Base-by-base conservation (phyloP, 2,797 vertebrate species). In the Melanotaenia maccullochi region DNA sequence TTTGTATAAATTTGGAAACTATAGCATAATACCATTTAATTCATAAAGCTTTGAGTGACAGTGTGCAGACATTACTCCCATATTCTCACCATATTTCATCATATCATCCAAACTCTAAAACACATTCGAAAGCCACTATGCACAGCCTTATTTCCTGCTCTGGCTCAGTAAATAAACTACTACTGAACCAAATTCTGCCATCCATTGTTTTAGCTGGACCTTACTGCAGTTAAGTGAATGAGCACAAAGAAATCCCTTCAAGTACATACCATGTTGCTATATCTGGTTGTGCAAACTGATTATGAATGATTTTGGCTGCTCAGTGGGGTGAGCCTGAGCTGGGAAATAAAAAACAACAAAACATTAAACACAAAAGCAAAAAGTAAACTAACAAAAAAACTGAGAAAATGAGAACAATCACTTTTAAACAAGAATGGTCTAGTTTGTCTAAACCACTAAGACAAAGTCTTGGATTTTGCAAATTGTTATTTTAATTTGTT, bases 71-170 rank as follows among this genome's bases (percentile, higher is more conserved):
- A 44, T 38, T 54, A n/a, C 47, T 56, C 18, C 40, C 49, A 25
- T 65, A 32, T 63, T 64, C 70, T 75, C 59, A 9, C 47, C 9
- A 24, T 11, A 28, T 51, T 59, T 32, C 8, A 57, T 76, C 72
- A 81, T 68, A 54, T 83, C 81, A 79, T 33, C 22, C 55, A 1
- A 47, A 58, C 35, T 69, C 73, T 58, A 25, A n/a, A 44, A 56
- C 56, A 36, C 32, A 36, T 9, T 72, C 54, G 56, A 76, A 81
- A 74, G 22, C 40, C 47, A 70, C 47, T 25, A 20, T 58, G n/a
- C 51, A 16, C 30, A 28, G n/a, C 55, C 36, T 49, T 57, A 56
- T 44, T 52, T 68, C 47, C 59, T 62, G 51, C 30, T 32, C 51
- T 75, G 65, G 74, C 30, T 24, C 75, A 72, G 32, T 38, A 76